Conservation (phyloP, 1,140 invertebrate genomes). For the Tribolium castaneum region DNA sequence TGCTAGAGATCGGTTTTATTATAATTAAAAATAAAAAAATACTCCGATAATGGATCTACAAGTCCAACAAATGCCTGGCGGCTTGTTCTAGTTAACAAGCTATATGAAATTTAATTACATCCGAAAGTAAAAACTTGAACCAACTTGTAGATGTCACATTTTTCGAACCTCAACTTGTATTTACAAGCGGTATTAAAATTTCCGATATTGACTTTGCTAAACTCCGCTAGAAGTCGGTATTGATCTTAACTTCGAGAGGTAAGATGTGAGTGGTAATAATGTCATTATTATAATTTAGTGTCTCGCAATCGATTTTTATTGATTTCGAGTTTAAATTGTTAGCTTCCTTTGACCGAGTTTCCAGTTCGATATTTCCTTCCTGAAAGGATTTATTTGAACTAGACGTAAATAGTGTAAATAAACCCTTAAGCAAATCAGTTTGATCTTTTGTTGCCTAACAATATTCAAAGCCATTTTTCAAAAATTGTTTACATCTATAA, state of each 20-base stretch:
- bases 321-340: neutral
- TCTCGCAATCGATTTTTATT: neutral
- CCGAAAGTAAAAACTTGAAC: too few species aligned
- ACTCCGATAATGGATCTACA: neutral
- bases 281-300: neutral
- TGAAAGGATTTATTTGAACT: conserved; percentile 11
- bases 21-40: neutral
- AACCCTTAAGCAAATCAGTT: conserved; percentile 8
- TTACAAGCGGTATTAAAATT: neutral
- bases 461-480: neutral
- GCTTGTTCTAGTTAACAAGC: neutral
- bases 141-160: neutral
- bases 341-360: neutral
- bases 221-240: neutral
- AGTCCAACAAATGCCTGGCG: neutral
- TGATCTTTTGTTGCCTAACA: conserved; percentile 8
- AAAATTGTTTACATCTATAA: conserved; percentile 3
- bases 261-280: neutral
- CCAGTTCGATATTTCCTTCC: neutral
- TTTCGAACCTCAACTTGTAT: neutral
- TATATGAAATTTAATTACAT: too few species aligned
- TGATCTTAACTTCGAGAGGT: neutral
- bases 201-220: neutral
- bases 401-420: conserved; percentile 3
- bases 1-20: neutral